Evolutionary conservation across 2,888 invertebrate species (phyloP).

Genomic region (Timandra comae): DNA sequence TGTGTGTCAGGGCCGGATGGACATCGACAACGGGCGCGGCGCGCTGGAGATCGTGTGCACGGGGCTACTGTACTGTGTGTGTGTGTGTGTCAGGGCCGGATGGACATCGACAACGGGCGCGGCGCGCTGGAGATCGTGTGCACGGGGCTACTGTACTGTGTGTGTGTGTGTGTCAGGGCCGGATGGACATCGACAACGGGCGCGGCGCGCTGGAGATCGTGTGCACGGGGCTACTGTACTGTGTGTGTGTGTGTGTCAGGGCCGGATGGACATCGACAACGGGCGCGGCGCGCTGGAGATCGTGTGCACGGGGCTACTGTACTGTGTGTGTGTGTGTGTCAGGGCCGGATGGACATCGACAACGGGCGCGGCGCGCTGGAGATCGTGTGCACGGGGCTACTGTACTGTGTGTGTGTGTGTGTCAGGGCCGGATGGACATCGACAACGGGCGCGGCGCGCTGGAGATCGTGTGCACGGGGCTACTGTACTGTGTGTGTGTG

Average conservation of each 20-base stretch:
- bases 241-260: too few species aligned
- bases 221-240: conserved; percentile 54
- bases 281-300: conserved; percentile 41
- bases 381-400: conserved; percentile 49
- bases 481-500: not conserved
- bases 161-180: too few species aligned
- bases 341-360: conserved; percentile 77
- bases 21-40: conserved; percentile 54
- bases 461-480: not conserved
- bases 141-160: too few species aligned
- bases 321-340: too few species aligned
- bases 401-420: too few species aligned
- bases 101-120: conserved; percentile 62
- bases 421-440: too few species aligned
- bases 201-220: conserved; percentile 40
- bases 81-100: conserved; percentile 78
- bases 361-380: conserved; percentile 39
- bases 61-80: too few species aligned
- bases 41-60: conserved; percentile 47
- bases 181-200: conserved; percentile 65
- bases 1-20: conserved; percentile 78
- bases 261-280: conserved; percentile 71
- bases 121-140: conserved; percentile 47
- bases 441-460: not conserved
- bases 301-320: conserved; percentile 47